Evolutionary conservation across 2,797 vertebrate species (phyloP).

Genomic region (Chloroceryle inda): DNA sequence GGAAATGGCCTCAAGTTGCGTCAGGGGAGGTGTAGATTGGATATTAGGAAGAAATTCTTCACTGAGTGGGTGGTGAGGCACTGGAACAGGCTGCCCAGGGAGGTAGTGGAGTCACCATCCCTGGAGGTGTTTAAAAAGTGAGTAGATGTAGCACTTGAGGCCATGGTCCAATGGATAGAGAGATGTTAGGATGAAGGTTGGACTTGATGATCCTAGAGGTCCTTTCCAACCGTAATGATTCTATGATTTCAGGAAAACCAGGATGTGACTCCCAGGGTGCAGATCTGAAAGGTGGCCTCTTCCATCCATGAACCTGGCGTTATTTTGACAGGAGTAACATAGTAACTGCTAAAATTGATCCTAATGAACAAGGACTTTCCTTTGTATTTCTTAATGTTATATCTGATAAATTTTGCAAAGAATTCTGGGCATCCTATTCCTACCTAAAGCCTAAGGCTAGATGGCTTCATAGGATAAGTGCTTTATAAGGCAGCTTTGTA

Average conservation of each 20-base stretch:
- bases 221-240: too few relatives aligned
- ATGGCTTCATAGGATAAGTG: conserved; percentile 29
- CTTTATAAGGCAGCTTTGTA: conserved; percentile 11
- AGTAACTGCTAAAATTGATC: background rate
- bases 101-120: too few relatives aligned
- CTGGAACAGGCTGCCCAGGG: too few relatives aligned
- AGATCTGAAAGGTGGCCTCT: background rate
- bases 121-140: too few relatives aligned
- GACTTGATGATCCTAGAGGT: too few relatives aligned
- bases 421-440: background rate
- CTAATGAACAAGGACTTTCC: background rate
- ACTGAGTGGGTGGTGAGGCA: too few relatives aligned
- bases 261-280: background rate
- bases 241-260: background rate
- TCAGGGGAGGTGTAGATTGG: too few relatives aligned
- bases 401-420: background rate
- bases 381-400: background rate
- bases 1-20: too few relatives aligned
- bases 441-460: background rate
- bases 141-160: too few relatives aligned
- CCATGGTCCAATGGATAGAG: too few relatives aligned
- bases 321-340: background rate
- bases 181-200: too few relatives aligned
- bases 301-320: background rate
- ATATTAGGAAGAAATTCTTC: too few relatives aligned